Evolutionary conservation across 1,140 invertebrate genomes (phyloP).

Genomic region (Pectinophora gossypiella): DNA sequence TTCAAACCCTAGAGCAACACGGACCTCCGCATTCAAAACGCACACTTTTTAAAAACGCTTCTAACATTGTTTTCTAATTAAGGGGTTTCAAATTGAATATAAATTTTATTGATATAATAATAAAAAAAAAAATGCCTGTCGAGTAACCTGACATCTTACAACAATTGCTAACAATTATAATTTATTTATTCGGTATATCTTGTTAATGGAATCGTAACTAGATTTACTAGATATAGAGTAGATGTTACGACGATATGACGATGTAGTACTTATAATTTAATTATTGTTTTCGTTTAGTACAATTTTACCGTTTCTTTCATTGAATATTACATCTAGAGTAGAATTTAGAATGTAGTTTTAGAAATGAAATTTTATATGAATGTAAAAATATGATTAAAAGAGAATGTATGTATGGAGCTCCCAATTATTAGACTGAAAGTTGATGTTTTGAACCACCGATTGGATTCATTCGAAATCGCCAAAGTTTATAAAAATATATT

Average conservation of each 20-base stretch:
- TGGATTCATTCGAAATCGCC: constrained; percentile 11
- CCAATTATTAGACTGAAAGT: constrained; percentile 15
- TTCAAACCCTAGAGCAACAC: too few relatives aligned
- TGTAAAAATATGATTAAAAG: neutral
- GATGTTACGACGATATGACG: too few relatives aligned
- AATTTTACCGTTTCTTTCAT: neutral
- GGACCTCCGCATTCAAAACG: too few relatives aligned
- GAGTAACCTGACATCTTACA: too few relatives aligned
- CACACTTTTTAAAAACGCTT: too few relatives aligned
- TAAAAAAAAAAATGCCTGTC: too few relatives aligned
- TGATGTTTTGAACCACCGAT: constrained; percentile 14
- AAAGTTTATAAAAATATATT: constrained; percentile 9
- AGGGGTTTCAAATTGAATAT: too few relatives aligned
- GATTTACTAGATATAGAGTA: neutral
- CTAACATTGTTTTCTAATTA: too few relatives aligned
- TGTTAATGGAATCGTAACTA: neutral
- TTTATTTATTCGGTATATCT: neutral
- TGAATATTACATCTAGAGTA: neutral
- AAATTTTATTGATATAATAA: too few relatives aligned
- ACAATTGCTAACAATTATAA: too few relatives aligned
- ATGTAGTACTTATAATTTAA: neutral
- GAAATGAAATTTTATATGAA: neutral
- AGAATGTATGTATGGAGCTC: constrained; percentile 8
- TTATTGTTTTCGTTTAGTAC: neutral
- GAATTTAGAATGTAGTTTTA: neutral